Evolutionary conservation across 2,113 vertebrate genomes (phyloP).

Genomic region (Syngnathus scovelli): DNA sequence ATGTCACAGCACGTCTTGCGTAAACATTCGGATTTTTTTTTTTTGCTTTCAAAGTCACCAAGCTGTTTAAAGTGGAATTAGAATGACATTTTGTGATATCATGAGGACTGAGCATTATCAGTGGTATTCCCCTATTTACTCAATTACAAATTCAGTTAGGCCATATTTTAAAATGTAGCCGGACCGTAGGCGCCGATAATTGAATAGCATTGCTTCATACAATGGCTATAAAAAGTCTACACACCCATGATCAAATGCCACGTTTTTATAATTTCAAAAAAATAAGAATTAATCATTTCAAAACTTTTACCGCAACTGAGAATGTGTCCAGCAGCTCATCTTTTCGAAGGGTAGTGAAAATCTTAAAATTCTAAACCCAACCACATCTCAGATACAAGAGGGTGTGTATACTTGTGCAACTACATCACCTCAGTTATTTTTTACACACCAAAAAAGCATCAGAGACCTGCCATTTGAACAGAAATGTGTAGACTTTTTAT

Average conservation of each 20-base stretch:
- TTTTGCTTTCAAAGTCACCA: conserved; percentile 4
- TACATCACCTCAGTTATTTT: neutral
- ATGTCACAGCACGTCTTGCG: conserved; percentile 12
- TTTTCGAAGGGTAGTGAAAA: neutral
- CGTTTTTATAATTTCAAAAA: neutral
- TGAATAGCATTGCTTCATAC: too few relatives aligned
- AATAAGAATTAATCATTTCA: neutral
- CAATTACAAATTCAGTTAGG: too few relatives aligned
- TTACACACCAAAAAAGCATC: neutral
- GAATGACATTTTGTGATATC: neutral
- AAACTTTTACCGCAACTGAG: neutral
- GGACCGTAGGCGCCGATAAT: too few relatives aligned
- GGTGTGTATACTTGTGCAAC: neutral
- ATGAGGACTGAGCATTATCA: conserved; percentile 19
- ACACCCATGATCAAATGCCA: neutral
- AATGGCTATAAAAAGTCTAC: neutral
- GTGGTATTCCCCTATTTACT: conserved; percentile 42
- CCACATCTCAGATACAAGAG: neutral
- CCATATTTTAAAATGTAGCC: too few relatives aligned
- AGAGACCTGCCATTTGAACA: neutral
- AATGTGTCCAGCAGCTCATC: neutral
- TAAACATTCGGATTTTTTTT: conserved; percentile 1
- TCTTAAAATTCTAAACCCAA: neutral
- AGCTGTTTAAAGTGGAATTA: conserved; percentile 9
- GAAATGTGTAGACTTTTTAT: conserved; percentile 38